These are phyloP conservation scores for Origma solitaria DNA, from an alignment of 2,113 vertebrate species.

Conservation along the genomic window DNA sequence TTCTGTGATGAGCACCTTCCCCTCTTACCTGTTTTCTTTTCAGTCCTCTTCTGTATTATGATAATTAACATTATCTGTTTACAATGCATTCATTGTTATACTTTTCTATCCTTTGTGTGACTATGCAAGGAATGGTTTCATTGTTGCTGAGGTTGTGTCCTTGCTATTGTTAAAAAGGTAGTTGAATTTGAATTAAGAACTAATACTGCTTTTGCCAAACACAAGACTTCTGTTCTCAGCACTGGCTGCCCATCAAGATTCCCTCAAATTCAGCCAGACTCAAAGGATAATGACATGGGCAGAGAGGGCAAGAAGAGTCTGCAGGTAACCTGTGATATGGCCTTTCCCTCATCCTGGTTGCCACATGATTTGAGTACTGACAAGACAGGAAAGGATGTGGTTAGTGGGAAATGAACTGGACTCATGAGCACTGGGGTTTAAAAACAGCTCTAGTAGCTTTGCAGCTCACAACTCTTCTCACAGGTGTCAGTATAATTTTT, in stretches of 20 bases:
- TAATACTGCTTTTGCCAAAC: neutral
- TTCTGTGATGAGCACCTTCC: neutral
- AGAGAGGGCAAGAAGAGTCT: neutral
- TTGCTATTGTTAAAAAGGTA: neutral
- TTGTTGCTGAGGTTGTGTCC: neutral
- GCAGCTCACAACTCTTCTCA: neutral
- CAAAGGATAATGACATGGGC: neutral
- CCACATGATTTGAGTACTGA: neutral
- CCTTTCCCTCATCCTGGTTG: neutral
- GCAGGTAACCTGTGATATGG: neutral
- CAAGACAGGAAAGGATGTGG: fast-evolving
- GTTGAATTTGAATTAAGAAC: neutral
- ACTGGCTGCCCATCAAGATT: fast-evolving
- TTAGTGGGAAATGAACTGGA: neutral
- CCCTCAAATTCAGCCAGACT: neutral
- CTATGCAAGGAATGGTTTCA: neutral
- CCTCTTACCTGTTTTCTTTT: neutral
- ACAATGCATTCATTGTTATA: neutral
- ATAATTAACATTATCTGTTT: neutral
- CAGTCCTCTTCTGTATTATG: neutral
- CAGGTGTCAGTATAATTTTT: neutral
- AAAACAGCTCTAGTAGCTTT: neutral
- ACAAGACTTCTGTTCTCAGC: neutral
- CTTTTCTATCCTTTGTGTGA: neutral
- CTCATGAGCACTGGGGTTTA: neutral